phyloP scores from a whole-genome alignment of 53 echinoderm and acorn worm species.

The Holothuria leucospilota region DNA sequence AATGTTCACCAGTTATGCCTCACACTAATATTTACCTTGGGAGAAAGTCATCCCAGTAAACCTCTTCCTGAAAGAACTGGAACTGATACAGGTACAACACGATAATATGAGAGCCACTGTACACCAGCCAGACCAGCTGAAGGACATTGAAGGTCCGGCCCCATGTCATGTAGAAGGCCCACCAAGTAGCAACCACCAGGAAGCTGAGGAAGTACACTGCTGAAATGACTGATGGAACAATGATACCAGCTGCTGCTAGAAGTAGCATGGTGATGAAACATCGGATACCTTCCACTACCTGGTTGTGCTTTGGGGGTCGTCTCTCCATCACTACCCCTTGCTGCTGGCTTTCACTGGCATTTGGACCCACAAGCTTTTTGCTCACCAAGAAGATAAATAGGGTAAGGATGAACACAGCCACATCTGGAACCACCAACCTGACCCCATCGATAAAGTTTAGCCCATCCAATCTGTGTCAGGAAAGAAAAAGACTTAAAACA shows the following conservation, averaged over 20 bases:
- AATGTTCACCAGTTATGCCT: too few relatives aligned
- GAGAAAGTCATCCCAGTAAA: background rate
- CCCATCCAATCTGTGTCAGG: constrained; percentile 73
- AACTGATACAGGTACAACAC: constrained; percentile 81
- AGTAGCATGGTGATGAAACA: constrained; percentile 81
- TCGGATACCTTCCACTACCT: constrained; percentile 76
- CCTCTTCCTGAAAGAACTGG: constrained; percentile 87
- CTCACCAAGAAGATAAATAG: constrained; percentile 75
- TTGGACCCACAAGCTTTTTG: constrained; percentile 81
- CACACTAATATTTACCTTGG: constrained; percentile 5
- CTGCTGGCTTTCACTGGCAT: background rate
- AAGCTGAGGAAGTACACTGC: constrained; percentile 85
- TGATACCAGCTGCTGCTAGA: constrained; percentile 85
- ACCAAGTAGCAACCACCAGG: constrained; percentile 93
- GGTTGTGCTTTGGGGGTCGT: constrained; percentile 60
- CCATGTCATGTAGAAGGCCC: constrained; percentile 93
- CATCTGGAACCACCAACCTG: constrained; percentile 84
- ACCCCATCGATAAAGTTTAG: constrained; percentile 57
- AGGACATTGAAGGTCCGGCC: constrained; percentile 82
- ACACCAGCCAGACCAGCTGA: constrained; percentile 81
- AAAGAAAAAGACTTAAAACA: constrained; percentile 30
- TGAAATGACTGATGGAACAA: constrained; percentile 80
- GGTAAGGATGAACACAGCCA: constrained; percentile 74
- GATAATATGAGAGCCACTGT: constrained; percentile 84
- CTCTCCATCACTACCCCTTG: constrained; percentile 68